These are phyloP conservation scores for Pyrgus malvae DNA, from an alignment of 2,888 invertebrate species.

Conservation along the genomic window DNA sequence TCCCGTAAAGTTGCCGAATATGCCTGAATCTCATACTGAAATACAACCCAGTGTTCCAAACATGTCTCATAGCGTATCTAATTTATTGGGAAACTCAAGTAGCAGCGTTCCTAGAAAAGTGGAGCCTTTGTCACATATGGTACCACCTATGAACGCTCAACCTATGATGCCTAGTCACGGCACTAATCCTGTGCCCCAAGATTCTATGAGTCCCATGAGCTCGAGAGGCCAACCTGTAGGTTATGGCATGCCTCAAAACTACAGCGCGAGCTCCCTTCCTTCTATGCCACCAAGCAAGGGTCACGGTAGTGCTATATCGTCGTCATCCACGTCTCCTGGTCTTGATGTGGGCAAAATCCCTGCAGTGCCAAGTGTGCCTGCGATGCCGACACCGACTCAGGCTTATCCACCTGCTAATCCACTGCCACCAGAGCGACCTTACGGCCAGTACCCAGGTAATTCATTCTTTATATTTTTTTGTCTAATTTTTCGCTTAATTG, in stretches of 20 bases:
- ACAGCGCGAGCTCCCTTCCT: slow-evolving; percentile 29
- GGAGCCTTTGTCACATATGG: slow-evolving; percentile 37
- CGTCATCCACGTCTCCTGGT: slow-evolving; percentile 43
- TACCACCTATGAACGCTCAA: slow-evolving; percentile 36
- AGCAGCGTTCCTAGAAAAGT: slow-evolving; percentile 21
- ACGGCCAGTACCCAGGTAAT: slow-evolving; percentile 71
- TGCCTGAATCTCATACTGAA: slow-evolving; percentile 52
- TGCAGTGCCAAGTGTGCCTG: slow-evolving; percentile 32
- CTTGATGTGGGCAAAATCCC: slow-evolving; percentile 42
- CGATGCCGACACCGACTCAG: slow-evolving; percentile 46
- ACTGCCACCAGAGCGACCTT: slow-evolving; percentile 55
- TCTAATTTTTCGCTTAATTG: no score
- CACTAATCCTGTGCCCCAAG: slow-evolving; percentile 40
- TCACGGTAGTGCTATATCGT: slow-evolving; percentile 47
- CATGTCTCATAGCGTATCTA: slow-evolving; percentile 74
- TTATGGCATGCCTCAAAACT: slow-evolving; percentile 31
- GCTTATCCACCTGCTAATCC: slow-evolving; percentile 51
- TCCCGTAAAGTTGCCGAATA: slow-evolving; percentile 55
- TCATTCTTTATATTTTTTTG: not conserved
- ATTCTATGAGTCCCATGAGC: slow-evolving; percentile 28
- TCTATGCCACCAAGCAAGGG: slow-evolving; percentile 47
- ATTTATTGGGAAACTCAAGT: slow-evolving; percentile 49
- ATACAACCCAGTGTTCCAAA: slow-evolving; percentile 40
- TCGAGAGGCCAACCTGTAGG: slow-evolving; percentile 33
- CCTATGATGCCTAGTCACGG: slow-evolving; percentile 35